These are phyloP conservation scores for Chondrilla cf. caribensis DNA, from an alignment of 37 sponge, comb jelly and placozoan species.

Conservation along the genomic window DNA sequence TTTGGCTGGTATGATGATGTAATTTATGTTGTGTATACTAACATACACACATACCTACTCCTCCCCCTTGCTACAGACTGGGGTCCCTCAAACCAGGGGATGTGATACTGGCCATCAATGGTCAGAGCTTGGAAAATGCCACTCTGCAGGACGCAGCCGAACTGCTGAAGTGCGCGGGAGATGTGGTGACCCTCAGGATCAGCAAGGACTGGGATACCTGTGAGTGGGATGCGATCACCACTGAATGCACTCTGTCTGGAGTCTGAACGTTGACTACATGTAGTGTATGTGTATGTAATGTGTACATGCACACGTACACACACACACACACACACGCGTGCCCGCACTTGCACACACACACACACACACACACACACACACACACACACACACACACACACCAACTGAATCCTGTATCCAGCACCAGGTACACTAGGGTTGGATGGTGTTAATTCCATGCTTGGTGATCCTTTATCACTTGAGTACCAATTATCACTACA, in stretches of 20 bases:
- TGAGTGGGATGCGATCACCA: no score
- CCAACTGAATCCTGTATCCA: no score
- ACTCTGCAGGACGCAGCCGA: slow-evolving; percentile 67
- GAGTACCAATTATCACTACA: no score
- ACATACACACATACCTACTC: neutral
- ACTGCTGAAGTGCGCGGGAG: slow-evolving; percentile 61
- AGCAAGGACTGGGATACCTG: slow-evolving; percentile 55
- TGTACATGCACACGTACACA: neutral
- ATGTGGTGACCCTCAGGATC: slow-evolving; percentile 65
- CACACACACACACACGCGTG: neutral
- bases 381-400: neutral
- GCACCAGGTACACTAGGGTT: no score
- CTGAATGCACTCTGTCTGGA: no score
- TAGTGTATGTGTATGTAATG: slow-evolving; percentile 12
- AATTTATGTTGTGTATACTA: neutral
- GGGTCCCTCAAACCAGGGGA: slow-evolving; percentile 85
- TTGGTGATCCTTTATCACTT: no score
- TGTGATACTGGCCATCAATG: slow-evolving; percentile 77
- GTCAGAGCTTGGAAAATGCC: slow-evolving; percentile 50
- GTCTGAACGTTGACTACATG: no score
- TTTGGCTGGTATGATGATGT: no score
- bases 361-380: neutral
- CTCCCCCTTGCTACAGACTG: slow-evolving; percentile 18
- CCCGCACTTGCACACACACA: neutral
- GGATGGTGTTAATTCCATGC: no score